Evolutionary conservation across 2,797 vertebrate genomes (phyloP).

Genomic region (Heterohyrax brucei): DNA sequence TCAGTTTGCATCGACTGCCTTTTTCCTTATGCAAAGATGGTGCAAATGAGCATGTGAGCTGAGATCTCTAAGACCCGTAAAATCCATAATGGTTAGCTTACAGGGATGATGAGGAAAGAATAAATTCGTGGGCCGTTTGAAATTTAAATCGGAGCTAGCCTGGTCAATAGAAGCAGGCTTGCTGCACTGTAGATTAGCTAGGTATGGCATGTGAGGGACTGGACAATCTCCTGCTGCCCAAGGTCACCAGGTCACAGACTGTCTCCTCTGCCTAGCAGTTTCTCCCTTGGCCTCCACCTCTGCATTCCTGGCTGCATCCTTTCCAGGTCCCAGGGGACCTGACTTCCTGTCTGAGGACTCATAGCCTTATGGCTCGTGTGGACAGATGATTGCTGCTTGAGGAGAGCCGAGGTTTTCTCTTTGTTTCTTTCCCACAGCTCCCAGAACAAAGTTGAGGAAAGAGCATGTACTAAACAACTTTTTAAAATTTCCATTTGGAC

Average conservation of each 20-base stretch:
- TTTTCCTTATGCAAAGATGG: slow-evolving; percentile 90
- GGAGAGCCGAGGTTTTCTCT: slow-evolving; percentile 40
- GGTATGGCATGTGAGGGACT: slow-evolving; percentile 69
- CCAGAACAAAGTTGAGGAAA: slow-evolving; percentile 54
- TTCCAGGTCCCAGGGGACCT: neutral
- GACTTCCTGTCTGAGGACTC: slow-evolving; percentile 73
- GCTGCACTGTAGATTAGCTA: slow-evolving; percentile 80
- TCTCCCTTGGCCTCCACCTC: slow-evolving; percentile 20
- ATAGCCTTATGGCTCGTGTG: slow-evolving; percentile 40
- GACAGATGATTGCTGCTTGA: neutral
- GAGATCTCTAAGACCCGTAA: slow-evolving; percentile 89
- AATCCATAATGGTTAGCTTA: slow-evolving; percentile 92
- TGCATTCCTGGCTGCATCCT: neutral
- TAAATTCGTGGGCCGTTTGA: slow-evolving; percentile 90
- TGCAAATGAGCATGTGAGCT: slow-evolving; percentile 88
- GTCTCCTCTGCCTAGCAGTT: neutral
- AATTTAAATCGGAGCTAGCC: slow-evolving; percentile 91
- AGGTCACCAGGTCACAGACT: slow-evolving; percentile 76
- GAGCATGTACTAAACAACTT: slow-evolving; percentile 33
- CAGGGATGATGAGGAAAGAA: slow-evolving; percentile 88
- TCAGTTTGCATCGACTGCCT: slow-evolving; percentile 92
- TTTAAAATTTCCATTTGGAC: neutral
- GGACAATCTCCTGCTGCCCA: slow-evolving; percentile 77
- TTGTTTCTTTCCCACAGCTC: slow-evolving; percentile 37
- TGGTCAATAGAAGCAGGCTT: slow-evolving; percentile 91